Base-by-base conservation (phyloP, 2,888 invertebrate genomes). In the Tupiocoris notatus region DNA sequence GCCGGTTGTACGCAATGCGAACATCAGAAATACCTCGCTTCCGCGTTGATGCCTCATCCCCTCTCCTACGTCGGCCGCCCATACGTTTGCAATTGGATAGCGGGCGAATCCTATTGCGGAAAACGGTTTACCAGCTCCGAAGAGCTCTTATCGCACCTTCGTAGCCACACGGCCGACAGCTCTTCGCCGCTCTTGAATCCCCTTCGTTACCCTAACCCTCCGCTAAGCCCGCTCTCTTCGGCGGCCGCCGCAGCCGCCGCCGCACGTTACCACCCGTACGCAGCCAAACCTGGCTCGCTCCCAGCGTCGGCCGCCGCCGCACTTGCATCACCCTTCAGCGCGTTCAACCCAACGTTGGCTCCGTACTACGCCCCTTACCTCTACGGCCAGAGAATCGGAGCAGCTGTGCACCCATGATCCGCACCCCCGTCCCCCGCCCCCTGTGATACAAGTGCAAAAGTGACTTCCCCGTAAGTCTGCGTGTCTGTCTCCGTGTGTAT, bases 1-100 rank as follows among this genome's bases (percentile, higher is more conserved):
- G 92, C 94, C 80, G 96, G 96, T 24, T 97, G 97, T 86, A 92
- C 94, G 68, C 96, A 96, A 85, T 97, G 97, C 85, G 96, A 95
- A 85, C 96, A 96, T 84, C 96, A 95, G 84, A 94, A 94, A 84
- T 85, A 84, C 70, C 79, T 96, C 95, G 83, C 86, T 95, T 84
- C 86, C 92, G 39, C 39, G 12, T 84, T 85, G 78, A 89, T 89
- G 77, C 86, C 85, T 56, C 93, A 77, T 92, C 93, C 0, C 92
- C 92, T 76, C 0, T 93, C 92, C 12, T 78, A 78, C 0, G 93
- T 93, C 0, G 93, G 92, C 12, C 80, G 80, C 22, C 95, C 95
- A 6, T 94, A 94, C 85, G 92, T 95, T 73, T 98, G 98, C 88
- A 96, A 93, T 84, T 98, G 98, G 98, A 93, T 96, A 82, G 92